These are phyloP conservation scores for Sitophilus oryzae DNA, from an alignment of 1,140 invertebrate species.

Conservation along the genomic window DNA sequence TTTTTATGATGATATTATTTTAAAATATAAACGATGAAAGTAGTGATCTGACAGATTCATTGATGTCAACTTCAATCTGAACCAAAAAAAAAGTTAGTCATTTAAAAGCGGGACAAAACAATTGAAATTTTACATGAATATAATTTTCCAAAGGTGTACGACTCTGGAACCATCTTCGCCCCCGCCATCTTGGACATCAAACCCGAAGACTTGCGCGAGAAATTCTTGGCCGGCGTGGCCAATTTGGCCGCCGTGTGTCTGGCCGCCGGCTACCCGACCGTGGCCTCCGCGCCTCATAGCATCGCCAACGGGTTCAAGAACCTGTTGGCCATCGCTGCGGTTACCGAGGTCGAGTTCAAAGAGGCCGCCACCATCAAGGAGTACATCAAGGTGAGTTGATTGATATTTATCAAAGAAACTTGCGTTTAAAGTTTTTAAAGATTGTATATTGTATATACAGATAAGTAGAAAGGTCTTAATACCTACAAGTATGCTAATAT, in stretches of 20 bases:
- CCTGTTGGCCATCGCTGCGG: conserved; percentile 91
- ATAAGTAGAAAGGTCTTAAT: no score
- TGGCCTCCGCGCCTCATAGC: conserved; percentile 94
- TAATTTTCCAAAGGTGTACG: conserved; percentile 65
- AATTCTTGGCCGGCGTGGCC: conserved; percentile 87
- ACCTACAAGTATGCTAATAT: no score
- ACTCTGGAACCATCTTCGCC: conserved; percentile 95
- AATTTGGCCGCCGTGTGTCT: conserved; percentile 94
- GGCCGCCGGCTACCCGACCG: conserved; percentile 89
- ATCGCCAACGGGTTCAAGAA: conserved; percentile 98
- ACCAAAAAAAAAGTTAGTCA: no score
- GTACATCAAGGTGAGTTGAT: conserved; percentile 64
- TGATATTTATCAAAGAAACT: not conserved
- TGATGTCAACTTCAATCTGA: no score
- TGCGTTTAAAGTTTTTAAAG: no score
- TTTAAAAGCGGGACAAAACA: no score
- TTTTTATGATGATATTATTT: no score
- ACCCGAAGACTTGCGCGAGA: conserved; percentile 85
- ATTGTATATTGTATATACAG: no score
- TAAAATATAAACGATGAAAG: no score
- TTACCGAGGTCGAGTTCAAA: conserved; percentile 91
- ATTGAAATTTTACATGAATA: no score
- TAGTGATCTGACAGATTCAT: no score
- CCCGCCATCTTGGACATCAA: conserved; percentile 98
- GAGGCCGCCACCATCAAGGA: conserved; percentile 91